Evolutionary conservation across 2,888 invertebrate species (phyloP).

Genomic region (Orthosia incerta): DNA sequence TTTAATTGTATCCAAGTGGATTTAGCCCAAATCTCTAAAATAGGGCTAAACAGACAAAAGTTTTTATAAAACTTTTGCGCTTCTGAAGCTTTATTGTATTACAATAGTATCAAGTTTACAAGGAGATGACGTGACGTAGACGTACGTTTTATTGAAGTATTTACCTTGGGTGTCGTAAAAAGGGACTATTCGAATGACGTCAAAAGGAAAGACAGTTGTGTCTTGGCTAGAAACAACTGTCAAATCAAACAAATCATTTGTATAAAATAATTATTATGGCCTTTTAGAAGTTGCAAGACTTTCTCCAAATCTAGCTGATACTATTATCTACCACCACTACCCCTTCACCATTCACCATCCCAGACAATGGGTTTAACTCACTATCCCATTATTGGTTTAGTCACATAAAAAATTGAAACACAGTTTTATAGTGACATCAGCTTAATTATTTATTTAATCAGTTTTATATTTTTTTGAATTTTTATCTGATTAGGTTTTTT

Average conservation of each 20-base stretch:
- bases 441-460: too few relatives aligned
- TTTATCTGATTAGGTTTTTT: too few relatives aligned
- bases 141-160: not conserved
- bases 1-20: not conserved
- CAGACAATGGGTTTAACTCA: not conserved
- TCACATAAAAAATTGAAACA: too few relatives aligned
- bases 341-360: not conserved
- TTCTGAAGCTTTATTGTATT: constrained; percentile 36
- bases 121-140: not conserved
- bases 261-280: not conserved
- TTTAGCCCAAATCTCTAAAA: constrained; percentile 7
- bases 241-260: not conserved
- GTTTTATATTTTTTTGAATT: too few relatives aligned
- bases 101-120: constrained; percentile 34
- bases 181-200: not conserved
- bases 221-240: not conserved
- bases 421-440: too few relatives aligned
- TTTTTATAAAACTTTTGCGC: constrained; percentile 1
- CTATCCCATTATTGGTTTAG: too few relatives aligned
- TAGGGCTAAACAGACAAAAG: constrained; percentile 11
- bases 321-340: too few relatives aligned
- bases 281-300: too few relatives aligned
- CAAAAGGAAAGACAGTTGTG: not conserved
- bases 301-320: not conserved
- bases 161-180: not conserved